Conservation (phyloP, 1,140 invertebrate genomes). For the Temnothorax curvispinosus region DNA sequence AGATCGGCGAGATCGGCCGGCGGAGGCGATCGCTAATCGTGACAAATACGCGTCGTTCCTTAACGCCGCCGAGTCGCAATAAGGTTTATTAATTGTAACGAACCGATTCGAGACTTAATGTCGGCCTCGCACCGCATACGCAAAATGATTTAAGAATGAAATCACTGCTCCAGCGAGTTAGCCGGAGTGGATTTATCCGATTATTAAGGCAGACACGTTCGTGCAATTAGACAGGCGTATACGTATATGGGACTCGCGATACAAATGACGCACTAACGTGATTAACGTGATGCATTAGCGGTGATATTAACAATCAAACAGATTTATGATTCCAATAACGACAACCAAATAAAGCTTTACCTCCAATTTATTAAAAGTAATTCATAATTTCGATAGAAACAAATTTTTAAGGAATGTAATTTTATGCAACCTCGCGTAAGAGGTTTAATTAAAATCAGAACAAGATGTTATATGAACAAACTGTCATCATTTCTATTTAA, state of each 20-base stretch:
- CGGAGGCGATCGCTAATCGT: constrained; percentile 62
- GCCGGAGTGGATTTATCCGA: constrained; percentile 38
- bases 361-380: neutral
- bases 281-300: constrained; percentile 1
- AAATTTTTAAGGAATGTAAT: neutral
- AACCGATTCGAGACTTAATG: constrained; percentile 24
- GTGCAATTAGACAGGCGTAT: neutral
- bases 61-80: constrained; percentile 35
- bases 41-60: constrained; percentile 69
- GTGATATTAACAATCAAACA: constrained; percentile 10
- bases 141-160: constrained; percentile 12
- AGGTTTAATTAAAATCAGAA: neutral
- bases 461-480: neutral
- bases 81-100: constrained; percentile 53
- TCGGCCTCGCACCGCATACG: neutral
- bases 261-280: constrained; percentile 3
- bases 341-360: neutral
- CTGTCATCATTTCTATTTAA: neutral
- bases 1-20: constrained; percentile 32
- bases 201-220: constrained; percentile 7
- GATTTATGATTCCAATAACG: neutral
- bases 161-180: neutral
- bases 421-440: neutral
- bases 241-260: neutral
- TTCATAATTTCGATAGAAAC: neutral